Conservation (phyloP, 1,140 invertebrate genomes). For the Drosophila mauritiana region DNA sequence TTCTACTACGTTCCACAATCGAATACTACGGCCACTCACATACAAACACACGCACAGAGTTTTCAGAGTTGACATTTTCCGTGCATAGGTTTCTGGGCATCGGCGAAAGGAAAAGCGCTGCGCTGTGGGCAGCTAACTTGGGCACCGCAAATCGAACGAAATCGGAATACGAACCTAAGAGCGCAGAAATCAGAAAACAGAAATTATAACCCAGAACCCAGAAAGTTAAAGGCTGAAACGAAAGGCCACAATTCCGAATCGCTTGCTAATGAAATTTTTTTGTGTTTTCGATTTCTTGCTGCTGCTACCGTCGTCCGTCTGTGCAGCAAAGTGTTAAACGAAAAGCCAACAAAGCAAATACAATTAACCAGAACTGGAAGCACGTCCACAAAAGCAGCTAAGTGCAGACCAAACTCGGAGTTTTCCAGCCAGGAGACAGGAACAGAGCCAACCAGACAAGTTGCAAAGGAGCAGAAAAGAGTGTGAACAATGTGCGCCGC, state of each 20-base stretch:
- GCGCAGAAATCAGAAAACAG: conserved; percentile 6
- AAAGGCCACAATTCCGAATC: conserved; percentile 7
- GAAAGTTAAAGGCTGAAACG: not conserved
- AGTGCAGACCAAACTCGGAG: conserved; percentile 12
- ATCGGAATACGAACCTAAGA: conserved; percentile 20
- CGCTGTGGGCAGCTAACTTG: conserved; percentile 5
- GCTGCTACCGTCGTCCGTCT: conserved; percentile 17
- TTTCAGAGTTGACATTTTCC: conserved; percentile 59
- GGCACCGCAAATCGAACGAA: conserved; percentile 30
- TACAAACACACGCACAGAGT: conserved; percentile 13
- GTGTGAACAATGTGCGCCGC: conserved; percentile 72
- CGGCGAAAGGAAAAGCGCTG: conserved; percentile 39
- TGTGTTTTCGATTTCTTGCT: conserved; percentile 41
- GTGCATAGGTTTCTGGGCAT: conserved; percentile 70
- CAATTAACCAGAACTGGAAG: conserved; percentile 18
- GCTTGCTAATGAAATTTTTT: conserved; percentile 37
- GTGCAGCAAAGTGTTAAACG: conserved; percentile 50
- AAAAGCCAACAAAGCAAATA: conserved; percentile 42
- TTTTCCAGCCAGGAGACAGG: conserved; percentile 6
- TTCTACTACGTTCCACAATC: conserved; percentile 77
- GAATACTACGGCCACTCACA: conserved; percentile 69
- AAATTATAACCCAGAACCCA: not conserved
- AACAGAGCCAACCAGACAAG: conserved; percentile 1
- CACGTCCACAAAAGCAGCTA: not conserved
- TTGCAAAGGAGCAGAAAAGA: conserved; percentile 22